These are phyloP conservation scores for Solenodon paradoxus DNA, from an alignment of 2,113 vertebrate species.

Conservation along the genomic window DNA sequence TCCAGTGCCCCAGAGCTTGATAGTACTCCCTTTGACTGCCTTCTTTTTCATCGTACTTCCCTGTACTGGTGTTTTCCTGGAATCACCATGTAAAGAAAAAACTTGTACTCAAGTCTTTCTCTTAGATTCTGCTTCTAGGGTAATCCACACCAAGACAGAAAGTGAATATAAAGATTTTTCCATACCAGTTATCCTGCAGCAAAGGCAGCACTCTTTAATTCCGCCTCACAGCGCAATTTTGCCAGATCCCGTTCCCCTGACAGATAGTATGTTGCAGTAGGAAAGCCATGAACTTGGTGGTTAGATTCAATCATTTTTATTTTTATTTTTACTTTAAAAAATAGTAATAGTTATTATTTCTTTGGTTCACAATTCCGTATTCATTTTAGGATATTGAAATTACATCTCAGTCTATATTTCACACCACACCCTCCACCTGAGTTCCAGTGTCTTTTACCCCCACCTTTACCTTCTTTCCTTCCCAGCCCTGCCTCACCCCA, in stretches of 20 bases:
- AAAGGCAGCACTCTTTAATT: neutral
- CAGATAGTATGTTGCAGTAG: neutral
- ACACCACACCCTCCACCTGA: too few relatives aligned
- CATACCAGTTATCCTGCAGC: neutral
- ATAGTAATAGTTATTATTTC: too few relatives aligned
- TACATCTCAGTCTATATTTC: too few relatives aligned
- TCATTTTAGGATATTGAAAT: too few relatives aligned
- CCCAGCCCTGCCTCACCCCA: too few relatives aligned
- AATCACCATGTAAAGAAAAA: neutral
- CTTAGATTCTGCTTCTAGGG: conserved; percentile 5
- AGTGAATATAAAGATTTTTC: neutral
- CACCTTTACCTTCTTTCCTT: too few relatives aligned
- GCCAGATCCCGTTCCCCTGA: neutral
- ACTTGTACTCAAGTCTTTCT: conserved; percentile 7
- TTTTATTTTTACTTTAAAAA: too few relatives aligned
- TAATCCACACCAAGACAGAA: neutral
- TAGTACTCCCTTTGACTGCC: neutral
- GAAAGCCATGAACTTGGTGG: neutral
- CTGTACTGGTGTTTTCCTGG: neutral
- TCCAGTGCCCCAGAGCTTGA: neutral
- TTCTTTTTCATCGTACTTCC: neutral
- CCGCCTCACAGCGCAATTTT: neutral
- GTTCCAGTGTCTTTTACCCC: too few relatives aligned
- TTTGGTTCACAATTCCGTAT: too few relatives aligned
- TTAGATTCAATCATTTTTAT: neutral